Base-by-base conservation (phyloP, 2,888 invertebrate species). In the Plusia festucae region DNA sequence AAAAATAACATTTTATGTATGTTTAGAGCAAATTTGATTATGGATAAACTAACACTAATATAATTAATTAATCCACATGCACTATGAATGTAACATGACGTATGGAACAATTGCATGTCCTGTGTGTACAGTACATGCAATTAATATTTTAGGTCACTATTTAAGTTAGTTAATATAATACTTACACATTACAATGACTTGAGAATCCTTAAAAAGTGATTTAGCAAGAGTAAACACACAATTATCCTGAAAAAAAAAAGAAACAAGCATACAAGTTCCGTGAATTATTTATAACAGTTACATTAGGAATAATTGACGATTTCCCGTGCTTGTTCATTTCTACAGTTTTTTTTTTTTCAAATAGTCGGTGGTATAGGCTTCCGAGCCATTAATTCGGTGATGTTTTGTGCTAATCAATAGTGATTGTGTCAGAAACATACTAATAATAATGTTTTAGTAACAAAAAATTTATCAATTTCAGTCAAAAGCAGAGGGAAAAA, bases 151-250 rank as follows among this genome's bases (percentile, higher is more conserved):
- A 40, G 40, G 40, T 6, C n/a, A 40, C 40, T n/a, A 40, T 40
- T 40, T n/a, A 40, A 6, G n/a, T 30, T 30, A 9, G 9, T n/a
- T 13, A 22, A 44, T 51, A 65, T 0, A 55, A 54, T 77, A 94
- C 96, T 96, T 93, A 97, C 97, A 94, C 90, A 95, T 95, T 60
- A 97, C 95, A 86, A 95, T 96, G 65, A 98, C 95, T 88, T 97
- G 96, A 1, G 97, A 96, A 71, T 96, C 96, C 85, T 96, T 96
- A 90, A 96, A 97, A 80, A 98, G 91, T 60, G 96, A 96, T 93
- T 97, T 96, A 93, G 96, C 85, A 92, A 95, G 80, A 85, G 87
- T 88, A 76, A 95, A 93, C 53, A 92, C 85, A 81, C 93, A 95
- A 72, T 85, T 91, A 66, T 92, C 90, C 90, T 95, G 93, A 85